phyloP scores from a whole-genome alignment of 2,888 invertebrate genomes.

The Thyatira batis region DNA sequence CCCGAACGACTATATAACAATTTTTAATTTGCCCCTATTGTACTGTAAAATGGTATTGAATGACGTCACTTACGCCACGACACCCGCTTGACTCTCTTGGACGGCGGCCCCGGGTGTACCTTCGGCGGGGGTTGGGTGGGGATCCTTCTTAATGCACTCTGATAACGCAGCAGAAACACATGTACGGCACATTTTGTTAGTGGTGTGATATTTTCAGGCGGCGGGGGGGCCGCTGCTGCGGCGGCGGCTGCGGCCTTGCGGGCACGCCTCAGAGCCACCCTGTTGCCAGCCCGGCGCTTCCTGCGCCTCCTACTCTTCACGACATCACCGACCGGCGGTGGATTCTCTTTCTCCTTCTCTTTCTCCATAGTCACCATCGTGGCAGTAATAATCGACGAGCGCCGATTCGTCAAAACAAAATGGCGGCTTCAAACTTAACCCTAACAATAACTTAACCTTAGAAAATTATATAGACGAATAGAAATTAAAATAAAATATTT shows the following conservation, averaged over 20 bases:
- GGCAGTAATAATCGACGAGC: slow-evolving; percentile 19
- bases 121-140: slow-evolving; percentile 68
- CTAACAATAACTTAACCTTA: slow-evolving; percentile 25
- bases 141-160: slow-evolving; percentile 65
- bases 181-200: slow-evolving; percentile 73
- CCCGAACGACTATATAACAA: neutral
- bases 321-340: slow-evolving; percentile 39
- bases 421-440: slow-evolving; percentile 52
- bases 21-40: neutral
- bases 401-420: slow-evolving; percentile 51
- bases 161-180: slow-evolving; percentile 65
- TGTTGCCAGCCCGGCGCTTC: slow-evolving; percentile 53
- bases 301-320: slow-evolving; percentile 52
- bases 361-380: slow-evolving; percentile 61
- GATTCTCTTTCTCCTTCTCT: slow-evolving; percentile 48
- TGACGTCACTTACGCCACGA: slow-evolving; percentile 71
- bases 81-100: slow-evolving; percentile 71
- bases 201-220: slow-evolving; percentile 32
- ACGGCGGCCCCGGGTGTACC: slow-evolving; percentile 67
- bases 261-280: slow-evolving; percentile 55
- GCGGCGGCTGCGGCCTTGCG: slow-evolving; percentile 39
- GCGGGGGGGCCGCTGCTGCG: slow-evolving; percentile 13
- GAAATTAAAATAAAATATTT: slow-evolving; percentile 20
- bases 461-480: slow-evolving; percentile 16
- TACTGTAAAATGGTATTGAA: neutral